phyloP scores from a whole-genome alignment of 2,888 invertebrate genomes.

The Zonitis immaculata region DNA sequence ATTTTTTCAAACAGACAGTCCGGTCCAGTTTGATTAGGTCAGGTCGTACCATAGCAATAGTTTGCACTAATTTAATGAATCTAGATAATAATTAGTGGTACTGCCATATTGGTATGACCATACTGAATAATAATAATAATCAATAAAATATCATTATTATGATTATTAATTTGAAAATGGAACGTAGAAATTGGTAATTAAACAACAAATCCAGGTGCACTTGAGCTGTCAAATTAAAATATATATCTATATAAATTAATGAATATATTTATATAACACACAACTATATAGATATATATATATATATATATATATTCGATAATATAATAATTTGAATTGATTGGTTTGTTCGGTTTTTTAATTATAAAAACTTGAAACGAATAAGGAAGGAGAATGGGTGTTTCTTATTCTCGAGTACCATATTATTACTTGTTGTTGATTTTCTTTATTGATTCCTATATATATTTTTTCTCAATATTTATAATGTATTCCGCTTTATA shows the following conservation, averaged over 20 bases:
- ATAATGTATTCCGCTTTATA: neutral
- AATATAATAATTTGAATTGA: constrained; percentile 36
- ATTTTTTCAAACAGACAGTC: too few species aligned
- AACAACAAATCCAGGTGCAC: constrained; percentile 31
- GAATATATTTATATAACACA: too few species aligned
- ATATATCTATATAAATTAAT: constrained; percentile 14
- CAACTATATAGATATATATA: too few species aligned
- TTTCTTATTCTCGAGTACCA: constrained; percentile 24
- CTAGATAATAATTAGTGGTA: too few species aligned
- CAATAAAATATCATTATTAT: neutral
- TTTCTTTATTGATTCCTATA: neutral
- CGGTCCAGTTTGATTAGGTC: too few species aligned
- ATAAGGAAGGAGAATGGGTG: constrained; percentile 36
- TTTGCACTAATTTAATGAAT: too few species aligned
- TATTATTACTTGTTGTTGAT: constrained; percentile 26
- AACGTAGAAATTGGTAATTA: too few species aligned
- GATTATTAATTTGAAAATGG: neutral
- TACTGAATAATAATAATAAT: too few species aligned
- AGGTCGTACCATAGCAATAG: too few species aligned
- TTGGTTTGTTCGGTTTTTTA: constrained; percentile 36
- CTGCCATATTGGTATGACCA: too few species aligned
- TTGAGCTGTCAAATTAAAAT: constrained; percentile 35
- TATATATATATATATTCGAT: too few species aligned
- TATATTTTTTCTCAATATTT: too few species aligned
- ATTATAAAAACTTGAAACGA: constrained; percentile 28